Evolutionary conservation across 1,140 invertebrate genomes (phyloP).

Genomic region (Telenomus remus): DNA sequence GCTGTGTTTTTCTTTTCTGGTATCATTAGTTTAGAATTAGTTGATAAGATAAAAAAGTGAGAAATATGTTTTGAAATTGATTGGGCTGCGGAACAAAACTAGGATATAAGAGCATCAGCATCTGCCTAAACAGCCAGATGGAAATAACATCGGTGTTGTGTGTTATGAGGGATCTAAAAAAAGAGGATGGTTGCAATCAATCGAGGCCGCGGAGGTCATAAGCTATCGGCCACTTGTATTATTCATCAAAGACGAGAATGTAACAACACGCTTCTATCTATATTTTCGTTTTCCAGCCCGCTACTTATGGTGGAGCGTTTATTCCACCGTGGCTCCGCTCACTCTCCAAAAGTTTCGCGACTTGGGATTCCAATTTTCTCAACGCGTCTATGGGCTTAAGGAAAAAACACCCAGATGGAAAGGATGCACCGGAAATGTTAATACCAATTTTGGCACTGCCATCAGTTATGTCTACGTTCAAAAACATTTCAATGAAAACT

Average conservation of each 20-base stretch:
- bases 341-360: conserved; percentile 78
- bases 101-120: neutral
- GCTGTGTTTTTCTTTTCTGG: too few relatives aligned
- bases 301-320: conserved; percentile 81
- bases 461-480: conserved; percentile 86
- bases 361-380: conserved; percentile 79
- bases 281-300: conserved; percentile 73
- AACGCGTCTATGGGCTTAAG: conserved; percentile 79
- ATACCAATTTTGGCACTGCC: conserved; percentile 86
- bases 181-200: conserved; percentile 54
- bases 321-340: conserved; percentile 80
- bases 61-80: too few relatives aligned
- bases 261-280: conserved; percentile 24
- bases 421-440: conserved; percentile 84
- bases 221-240: conserved; percentile 57
- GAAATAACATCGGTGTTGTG: neutral
- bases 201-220: conserved; percentile 58
- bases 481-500: conserved; percentile 81
- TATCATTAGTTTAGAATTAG: too few relatives aligned
- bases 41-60: too few relatives aligned
- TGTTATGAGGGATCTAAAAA: conserved; percentile 46
- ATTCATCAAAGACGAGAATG: conserved; percentile 38
- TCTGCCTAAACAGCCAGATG: conserved; percentile 13
- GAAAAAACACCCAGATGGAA: conserved; percentile 82
- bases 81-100: neutral